Percentiles rank a stretch among this genome's conserved stretches.
These are phyloP conservation scores for Oppia nitens DNA, from an alignment of 1,140 invertebrate genomes.

Conservation along the genomic window DNA sequence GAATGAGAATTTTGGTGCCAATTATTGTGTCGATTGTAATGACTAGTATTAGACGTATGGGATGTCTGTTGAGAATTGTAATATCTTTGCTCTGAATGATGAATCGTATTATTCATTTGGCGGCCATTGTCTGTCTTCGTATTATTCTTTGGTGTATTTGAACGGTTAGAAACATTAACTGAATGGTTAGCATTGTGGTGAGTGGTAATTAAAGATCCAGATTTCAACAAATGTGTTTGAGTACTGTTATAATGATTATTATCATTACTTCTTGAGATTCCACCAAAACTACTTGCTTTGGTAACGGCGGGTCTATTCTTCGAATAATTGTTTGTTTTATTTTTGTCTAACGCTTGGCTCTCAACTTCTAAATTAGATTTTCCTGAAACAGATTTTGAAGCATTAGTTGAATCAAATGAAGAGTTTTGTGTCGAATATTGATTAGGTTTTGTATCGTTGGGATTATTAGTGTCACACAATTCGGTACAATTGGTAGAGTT, in stretches of 20 bases:
- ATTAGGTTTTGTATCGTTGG: neutral
- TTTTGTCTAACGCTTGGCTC: no score
- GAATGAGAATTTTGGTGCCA: neutral
- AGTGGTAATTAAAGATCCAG: neutral
- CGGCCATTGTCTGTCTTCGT: neutral
- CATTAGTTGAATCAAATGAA: no score
- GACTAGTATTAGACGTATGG: neutral
- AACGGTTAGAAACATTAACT: neutral
- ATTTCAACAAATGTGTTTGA: neutral
- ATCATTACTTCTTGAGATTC: neutral
- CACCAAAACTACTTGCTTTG: neutral
- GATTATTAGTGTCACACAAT: no score
- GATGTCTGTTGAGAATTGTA: neutral
- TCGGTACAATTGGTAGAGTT: no score
- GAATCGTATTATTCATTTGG: neutral
- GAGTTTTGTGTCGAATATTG: neutral
- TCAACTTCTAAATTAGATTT: no score
- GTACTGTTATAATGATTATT: neutral
- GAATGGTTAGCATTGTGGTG: neutral
- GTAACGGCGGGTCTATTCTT: neutral
- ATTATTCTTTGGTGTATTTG: neutral
- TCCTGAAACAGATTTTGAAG: neutral
- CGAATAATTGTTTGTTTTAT: neutral
- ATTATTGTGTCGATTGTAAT: neutral
- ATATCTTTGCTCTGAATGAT: neutral